A percentile compares a stretch with the other conserved stretches of the same genome.
phyloP scores from a whole-genome alignment of 2,113 vertebrate genomes.

The Petromus typicus region DNA sequence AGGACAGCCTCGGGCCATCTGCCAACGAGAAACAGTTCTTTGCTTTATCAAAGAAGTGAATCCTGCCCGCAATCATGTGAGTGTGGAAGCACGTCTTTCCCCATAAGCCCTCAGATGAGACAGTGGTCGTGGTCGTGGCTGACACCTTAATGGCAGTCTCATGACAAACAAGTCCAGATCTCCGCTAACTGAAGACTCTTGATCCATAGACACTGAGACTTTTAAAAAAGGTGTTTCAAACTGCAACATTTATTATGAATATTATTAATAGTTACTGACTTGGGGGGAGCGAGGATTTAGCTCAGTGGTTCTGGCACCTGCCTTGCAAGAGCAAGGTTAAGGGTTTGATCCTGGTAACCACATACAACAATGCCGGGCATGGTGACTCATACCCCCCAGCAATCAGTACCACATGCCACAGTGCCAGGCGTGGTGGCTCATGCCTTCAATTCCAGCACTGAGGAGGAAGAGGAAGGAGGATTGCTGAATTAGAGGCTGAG shows the following conservation, averaged over 20 bases:
- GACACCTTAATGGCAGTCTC: neutral
- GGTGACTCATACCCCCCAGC: no score
- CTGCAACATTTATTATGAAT: neutral
- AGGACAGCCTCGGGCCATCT: neutral
- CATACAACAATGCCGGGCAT: no score
- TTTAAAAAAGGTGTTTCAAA: neutral
- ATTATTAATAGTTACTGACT: neutral
- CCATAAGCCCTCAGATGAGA: neutral
- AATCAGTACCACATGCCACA: no score
- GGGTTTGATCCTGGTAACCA: no score
- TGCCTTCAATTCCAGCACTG: no score
- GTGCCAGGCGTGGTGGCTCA: no score
- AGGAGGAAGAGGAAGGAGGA: no score
- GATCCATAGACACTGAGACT: slow-evolving; percentile 5
- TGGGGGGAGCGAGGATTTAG: no score
- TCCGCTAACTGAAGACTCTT: neutral
- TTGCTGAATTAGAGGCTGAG: no score
- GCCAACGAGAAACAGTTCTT: neutral
- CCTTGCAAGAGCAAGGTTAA: no score
- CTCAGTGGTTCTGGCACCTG: no score
- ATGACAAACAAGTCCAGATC: neutral
- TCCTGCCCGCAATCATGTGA: neutral
- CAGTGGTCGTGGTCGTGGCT: neutral
- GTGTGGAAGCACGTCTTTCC: neutral
- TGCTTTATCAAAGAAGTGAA: neutral